phyloP scores from a whole-genome alignment of 35 echinoderm and acorn worm genomes.

The Amphiura filiformis region DNA sequence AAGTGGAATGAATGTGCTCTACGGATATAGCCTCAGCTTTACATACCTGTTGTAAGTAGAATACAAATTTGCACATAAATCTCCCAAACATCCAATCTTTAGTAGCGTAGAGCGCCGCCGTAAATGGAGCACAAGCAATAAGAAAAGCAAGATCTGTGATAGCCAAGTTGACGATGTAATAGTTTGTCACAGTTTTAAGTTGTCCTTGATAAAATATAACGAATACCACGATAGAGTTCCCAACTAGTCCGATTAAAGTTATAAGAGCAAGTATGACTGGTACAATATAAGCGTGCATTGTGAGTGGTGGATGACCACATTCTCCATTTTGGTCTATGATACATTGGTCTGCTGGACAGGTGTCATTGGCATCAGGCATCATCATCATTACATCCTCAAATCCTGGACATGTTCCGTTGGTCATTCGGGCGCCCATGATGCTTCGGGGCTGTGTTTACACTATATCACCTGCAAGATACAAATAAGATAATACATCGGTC shows the following conservation, averaged over 20 bases:
- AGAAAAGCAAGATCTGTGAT: constrained; percentile 90
- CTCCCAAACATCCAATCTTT: constrained; percentile 68
- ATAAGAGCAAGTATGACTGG: constrained; percentile 72
- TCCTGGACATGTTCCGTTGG: too few relatives aligned
- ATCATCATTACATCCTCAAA: too few relatives aligned
- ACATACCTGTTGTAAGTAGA: constrained; percentile 87
- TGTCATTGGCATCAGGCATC: neutral
- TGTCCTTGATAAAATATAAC: constrained; percentile 75
- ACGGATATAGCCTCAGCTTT: too few relatives aligned
- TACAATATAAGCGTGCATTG: constrained; percentile 45
- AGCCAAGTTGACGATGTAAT: constrained; percentile 94
- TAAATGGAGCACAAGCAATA: constrained; percentile 78
- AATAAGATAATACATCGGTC: too few relatives aligned
- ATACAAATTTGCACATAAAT: constrained; percentile 87
- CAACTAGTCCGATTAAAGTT: constrained; percentile 68
- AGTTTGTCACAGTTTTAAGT: constrained; percentile 94
- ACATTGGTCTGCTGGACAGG: neutral
- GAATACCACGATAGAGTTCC: constrained; percentile 82
- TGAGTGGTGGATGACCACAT: neutral
- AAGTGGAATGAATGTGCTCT: too few relatives aligned
- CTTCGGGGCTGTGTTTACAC: too few relatives aligned
- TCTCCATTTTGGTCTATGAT: neutral
- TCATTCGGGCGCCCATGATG: too few relatives aligned
- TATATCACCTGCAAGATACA: too few relatives aligned
- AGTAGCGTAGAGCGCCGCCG: constrained; percentile 50